Conservation (phyloP, 2,797 vertebrate species). For the Eremophila alpestris region DNA sequence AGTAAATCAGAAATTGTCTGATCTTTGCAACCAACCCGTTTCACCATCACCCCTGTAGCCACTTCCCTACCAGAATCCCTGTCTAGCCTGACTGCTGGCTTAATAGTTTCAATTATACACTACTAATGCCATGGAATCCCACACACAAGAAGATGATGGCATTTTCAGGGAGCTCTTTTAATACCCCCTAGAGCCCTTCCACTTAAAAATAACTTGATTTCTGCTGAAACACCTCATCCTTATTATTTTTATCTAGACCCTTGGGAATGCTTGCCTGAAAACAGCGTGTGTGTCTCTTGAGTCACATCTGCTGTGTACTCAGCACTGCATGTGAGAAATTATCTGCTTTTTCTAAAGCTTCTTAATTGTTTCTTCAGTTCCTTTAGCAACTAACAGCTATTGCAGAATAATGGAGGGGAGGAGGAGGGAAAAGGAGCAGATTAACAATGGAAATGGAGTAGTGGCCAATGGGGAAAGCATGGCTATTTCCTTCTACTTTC, state of each 20-base stretch:
- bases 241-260: conserved; percentile 40
- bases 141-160: not conserved
- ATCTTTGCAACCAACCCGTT: not conserved
- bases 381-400: not conserved
- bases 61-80: not conserved
- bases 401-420: not conserved
- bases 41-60: not conserved
- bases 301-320: conserved; percentile 21
- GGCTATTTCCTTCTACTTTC: not conserved
- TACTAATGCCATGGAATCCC: not conserved
- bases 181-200: not conserved
- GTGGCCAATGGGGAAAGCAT: not conserved
- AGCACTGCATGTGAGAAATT: conserved; percentile 17
- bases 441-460: not conserved
- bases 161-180: not conserved
- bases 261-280: conserved; percentile 20
- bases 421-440: not conserved
- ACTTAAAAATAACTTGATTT: conserved; percentile 39
- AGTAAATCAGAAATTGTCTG: not conserved
- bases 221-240: not conserved
- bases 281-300: conserved; percentile 33
- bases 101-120: not conserved
- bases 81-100: not conserved
- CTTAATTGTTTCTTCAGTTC: conserved; percentile 42
- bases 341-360: conserved; percentile 14